Percentiles rank a stretch among this genome's conserved stretches.
These are phyloP conservation scores for Dryobates pubescens DNA, from an alignment of 2,797 vertebrate genomes.

Conservation along the genomic window DNA sequence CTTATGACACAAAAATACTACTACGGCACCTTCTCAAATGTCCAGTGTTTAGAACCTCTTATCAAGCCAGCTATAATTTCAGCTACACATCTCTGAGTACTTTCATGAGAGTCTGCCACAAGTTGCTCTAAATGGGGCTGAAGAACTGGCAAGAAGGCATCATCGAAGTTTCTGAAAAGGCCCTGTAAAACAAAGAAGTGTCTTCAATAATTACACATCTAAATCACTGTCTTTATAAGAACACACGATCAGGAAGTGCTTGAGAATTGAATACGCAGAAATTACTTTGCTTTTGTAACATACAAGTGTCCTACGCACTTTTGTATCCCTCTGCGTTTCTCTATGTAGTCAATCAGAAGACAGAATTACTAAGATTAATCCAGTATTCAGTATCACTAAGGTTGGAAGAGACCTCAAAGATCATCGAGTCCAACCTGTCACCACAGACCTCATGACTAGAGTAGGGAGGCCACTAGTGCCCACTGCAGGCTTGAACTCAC, in stretches of 20 bases:
- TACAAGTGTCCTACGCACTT: background rate
- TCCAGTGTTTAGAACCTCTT: conserved; percentile 96
- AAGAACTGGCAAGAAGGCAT: conserved; percentile 89
- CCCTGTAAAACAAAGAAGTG: conserved; percentile 79
- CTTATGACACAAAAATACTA: background rate
- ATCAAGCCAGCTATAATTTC: conserved; percentile 97
- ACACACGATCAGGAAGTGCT: fast-evolving
- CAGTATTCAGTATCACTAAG: too few species aligned
- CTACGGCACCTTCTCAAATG: conserved; percentile 82
- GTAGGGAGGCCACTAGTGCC: too few species aligned
- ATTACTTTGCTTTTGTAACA: background rate
- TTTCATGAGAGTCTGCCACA: conserved; percentile 92
- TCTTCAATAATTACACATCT: background rate
- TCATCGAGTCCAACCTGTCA: too few species aligned
- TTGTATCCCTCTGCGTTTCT: background rate
- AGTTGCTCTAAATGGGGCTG: conserved; percentile 91
- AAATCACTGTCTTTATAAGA: background rate
- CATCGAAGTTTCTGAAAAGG: conserved; percentile 93
- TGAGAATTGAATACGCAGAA: background rate
- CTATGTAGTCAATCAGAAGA: conserved; percentile 1
- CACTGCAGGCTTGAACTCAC: too few species aligned
- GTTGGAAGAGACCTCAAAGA: too few species aligned
- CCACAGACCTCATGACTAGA: too few species aligned
- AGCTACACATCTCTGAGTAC: conserved; percentile 93
- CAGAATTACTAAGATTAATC: background rate